Percentiles rank a stretch among this genome's conserved stretches.
Evolutionary conservation across 2,113 vertebrate species (phyloP).

Genomic region (Lonchura striata): DNA sequence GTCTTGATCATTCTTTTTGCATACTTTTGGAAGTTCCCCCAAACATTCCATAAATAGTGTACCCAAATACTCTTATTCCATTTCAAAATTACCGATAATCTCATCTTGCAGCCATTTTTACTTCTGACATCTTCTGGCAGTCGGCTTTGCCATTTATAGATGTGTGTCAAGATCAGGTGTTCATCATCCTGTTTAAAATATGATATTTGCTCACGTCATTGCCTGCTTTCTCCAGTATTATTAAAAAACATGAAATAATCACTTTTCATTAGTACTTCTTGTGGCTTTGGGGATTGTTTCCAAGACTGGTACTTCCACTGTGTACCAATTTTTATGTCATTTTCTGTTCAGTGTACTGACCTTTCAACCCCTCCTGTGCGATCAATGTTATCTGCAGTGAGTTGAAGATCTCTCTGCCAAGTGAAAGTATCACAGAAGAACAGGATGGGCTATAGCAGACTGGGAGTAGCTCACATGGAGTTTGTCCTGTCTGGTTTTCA

Average conservation of each 20-base stretch:
- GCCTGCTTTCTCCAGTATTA: background rate
- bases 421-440: background rate
- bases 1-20: background rate
- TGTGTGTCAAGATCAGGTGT: background rate
- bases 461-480: background rate
- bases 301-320: background rate
- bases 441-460: background rate
- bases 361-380: background rate
- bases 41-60: background rate
- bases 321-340: background rate
- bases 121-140: background rate
- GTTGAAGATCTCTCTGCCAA: background rate
- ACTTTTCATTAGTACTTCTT: background rate
- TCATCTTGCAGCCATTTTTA: background rate
- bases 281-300: background rate
- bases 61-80: background rate
- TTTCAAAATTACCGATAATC: background rate
- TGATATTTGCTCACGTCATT: background rate
- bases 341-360: background rate
- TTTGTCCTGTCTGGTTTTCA: background rate
- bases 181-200: background rate
- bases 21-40: background rate
- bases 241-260: background rate
- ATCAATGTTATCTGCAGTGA: background rate
- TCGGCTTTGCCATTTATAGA: background rate